Conservation (phyloP, 2,888 invertebrate genomes). For the Chorisops tibialis region DNA sequence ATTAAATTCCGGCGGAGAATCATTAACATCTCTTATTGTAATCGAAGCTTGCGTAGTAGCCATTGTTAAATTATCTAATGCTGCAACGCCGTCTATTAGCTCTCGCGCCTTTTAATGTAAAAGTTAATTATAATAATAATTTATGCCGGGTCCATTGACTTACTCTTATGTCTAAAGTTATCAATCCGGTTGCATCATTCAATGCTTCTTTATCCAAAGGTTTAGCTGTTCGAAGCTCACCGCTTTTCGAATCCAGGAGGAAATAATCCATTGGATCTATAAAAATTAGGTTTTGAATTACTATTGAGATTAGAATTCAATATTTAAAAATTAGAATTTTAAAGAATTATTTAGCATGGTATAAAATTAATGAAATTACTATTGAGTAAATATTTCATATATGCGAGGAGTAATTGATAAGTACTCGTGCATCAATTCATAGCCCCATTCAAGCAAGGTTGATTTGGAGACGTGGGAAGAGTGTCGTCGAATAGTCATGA, state of each 20-base stretch:
- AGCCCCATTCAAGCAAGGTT: too few relatives aligned
- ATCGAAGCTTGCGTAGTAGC: slow-evolving; percentile 73
- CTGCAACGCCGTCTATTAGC: slow-evolving; percentile 67
- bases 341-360: too few relatives aligned
- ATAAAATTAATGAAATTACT: too few relatives aligned
- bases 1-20: slow-evolving; percentile 82
- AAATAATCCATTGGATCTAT: slow-evolving; percentile 87
- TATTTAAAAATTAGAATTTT: neutral
- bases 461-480: too few relatives aligned
- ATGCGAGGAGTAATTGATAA: too few relatives aligned
- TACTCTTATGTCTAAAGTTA: slow-evolving; percentile 72
- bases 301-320: neutral
- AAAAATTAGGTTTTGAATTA: slow-evolving; percentile 4
- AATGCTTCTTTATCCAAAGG: slow-evolving; percentile 82
- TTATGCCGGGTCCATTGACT: slow-evolving; percentile 37
- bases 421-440: too few relatives aligned
- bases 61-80: slow-evolving; percentile 65
- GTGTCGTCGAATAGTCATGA: too few relatives aligned
- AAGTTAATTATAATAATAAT: neutral
- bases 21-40: slow-evolving; percentile 84
- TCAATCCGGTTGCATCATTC: slow-evolving; percentile 72
- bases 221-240: slow-evolving; percentile 78
- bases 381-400: too few relatives aligned
- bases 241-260: slow-evolving; percentile 70
- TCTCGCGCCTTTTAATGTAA: slow-evolving; percentile 66